phyloP scores from a whole-genome alignment of 2,797 vertebrate species.

The Vireo griseus region DNA sequence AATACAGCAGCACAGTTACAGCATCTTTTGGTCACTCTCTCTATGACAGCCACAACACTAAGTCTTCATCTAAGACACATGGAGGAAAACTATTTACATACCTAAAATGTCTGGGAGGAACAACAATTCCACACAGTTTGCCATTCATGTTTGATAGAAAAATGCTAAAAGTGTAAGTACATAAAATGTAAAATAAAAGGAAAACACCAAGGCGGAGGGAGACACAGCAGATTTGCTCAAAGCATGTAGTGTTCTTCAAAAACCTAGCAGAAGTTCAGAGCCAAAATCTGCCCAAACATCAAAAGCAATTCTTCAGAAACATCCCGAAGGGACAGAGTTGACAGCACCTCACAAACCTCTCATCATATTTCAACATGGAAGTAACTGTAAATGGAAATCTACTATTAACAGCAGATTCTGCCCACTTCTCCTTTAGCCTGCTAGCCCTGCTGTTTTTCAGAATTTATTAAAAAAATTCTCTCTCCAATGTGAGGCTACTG shows the following conservation, averaged over 20 bases:
- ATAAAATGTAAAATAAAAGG: not conserved
- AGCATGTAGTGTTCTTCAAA: constrained; percentile 16
- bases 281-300: not conserved
- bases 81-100: constrained; percentile 62
- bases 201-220: not conserved
- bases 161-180: not conserved
- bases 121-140: not conserved
- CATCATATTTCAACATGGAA: not conserved
- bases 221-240: not conserved
- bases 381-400: not conserved
- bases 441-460: not conserved
- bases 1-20: constrained; percentile 53
- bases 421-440: not conserved
- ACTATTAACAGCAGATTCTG: not conserved
- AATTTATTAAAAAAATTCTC: not conserved
- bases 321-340: not conserved
- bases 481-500: not conserved
- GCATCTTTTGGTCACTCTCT: constrained; percentile 47
- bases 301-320: not conserved
- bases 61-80: constrained; percentile 19
- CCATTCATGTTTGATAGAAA: not conserved
- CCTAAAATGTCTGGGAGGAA: not conserved
- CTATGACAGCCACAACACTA: constrained; percentile 18
- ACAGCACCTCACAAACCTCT: not conserved
- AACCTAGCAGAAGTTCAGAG: not conserved